phyloP scores from a whole-genome alignment of 1,140 invertebrate genomes.

The Leptoteleia sp. region DNA sequence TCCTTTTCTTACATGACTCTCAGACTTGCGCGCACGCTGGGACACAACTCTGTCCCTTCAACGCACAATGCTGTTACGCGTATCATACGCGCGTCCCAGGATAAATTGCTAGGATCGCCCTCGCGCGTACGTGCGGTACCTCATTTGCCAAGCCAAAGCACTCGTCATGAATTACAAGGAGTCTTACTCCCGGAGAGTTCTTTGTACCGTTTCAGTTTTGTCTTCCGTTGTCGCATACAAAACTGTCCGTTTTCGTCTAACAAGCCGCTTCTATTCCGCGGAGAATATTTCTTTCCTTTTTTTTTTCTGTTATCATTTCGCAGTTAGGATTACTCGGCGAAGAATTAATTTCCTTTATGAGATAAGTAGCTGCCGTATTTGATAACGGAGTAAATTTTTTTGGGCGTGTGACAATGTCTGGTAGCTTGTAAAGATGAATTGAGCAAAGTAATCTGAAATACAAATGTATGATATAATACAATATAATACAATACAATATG shows the following conservation, averaged over 20 bases:
- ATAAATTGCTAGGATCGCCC: conserved; percentile 62
- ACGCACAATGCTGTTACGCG: conserved; percentile 52
- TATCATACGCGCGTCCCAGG: conserved; percentile 48
- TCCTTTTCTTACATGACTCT: conserved; percentile 45
- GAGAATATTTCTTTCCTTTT: conserved; percentile 12
- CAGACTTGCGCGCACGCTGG: conserved; percentile 26
- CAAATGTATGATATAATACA: too few relatives aligned
- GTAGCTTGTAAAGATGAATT: too few relatives aligned
- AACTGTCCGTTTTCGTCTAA: conserved; percentile 27
- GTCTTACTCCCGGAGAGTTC: conserved; percentile 18
- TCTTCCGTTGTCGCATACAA: conserved; percentile 23
- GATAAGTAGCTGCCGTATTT: too few relatives aligned
- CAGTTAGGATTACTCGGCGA: too few relatives aligned
- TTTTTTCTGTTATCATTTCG: too few relatives aligned
- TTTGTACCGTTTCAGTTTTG: conserved; percentile 35
- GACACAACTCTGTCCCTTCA: conserved; percentile 46
- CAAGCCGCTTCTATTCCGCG: conserved; percentile 6
- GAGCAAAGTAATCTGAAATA: too few relatives aligned
- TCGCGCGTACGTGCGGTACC: conserved; percentile 54
- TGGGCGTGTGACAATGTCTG: too few relatives aligned
- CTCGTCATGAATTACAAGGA: conserved; percentile 61
- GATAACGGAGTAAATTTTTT: too few relatives aligned
- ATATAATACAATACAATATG: too few relatives aligned
- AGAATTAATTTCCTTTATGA: too few relatives aligned
- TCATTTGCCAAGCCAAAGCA: conserved; percentile 53